Percentiles rank a stretch among this genome's conserved stretches.
Conservation (phyloP, 2,797 vertebrate genomes). For the Cuniculus paca region DNA sequence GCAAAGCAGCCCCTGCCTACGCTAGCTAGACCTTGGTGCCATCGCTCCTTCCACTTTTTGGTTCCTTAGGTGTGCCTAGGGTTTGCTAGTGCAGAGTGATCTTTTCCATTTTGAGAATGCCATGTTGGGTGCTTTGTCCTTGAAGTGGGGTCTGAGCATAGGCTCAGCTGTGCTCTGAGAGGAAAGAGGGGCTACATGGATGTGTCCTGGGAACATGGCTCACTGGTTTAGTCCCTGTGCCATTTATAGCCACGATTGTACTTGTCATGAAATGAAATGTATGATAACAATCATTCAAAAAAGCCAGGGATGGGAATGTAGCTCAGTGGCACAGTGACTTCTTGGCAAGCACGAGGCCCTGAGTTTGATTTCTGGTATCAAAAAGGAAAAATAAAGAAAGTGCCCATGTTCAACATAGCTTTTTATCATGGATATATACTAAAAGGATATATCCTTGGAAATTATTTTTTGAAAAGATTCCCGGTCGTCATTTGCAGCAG, state of each 20-base stretch:
- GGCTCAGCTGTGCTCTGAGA: background rate
- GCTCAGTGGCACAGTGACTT: no score
- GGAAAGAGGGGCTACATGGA: no score
- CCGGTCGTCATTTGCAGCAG: no score
- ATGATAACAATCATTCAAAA: background rate
- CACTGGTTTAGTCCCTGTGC: background rate
- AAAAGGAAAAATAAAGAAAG: no score
- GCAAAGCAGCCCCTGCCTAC: background rate
- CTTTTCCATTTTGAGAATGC: background rate
- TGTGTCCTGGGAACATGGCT: background rate
- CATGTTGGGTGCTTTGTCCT: background rate
- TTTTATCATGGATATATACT: background rate
- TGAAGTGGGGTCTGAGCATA: background rate
- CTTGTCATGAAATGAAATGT: background rate
- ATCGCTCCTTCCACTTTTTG: background rate
- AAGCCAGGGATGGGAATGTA: background rate
- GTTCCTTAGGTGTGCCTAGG: background rate
- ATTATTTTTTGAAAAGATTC: conserved; percentile 51
- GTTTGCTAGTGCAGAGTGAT: background rate
- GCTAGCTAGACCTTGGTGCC: background rate
- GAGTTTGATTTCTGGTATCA: no score
- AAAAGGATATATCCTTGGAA: background rate
- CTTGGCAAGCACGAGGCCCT: no score
- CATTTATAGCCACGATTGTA: background rate
- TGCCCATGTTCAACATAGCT: background rate